Evolutionary conservation across 2,888 invertebrate species (phyloP).

Genomic region (Acronicta alni): DNA sequence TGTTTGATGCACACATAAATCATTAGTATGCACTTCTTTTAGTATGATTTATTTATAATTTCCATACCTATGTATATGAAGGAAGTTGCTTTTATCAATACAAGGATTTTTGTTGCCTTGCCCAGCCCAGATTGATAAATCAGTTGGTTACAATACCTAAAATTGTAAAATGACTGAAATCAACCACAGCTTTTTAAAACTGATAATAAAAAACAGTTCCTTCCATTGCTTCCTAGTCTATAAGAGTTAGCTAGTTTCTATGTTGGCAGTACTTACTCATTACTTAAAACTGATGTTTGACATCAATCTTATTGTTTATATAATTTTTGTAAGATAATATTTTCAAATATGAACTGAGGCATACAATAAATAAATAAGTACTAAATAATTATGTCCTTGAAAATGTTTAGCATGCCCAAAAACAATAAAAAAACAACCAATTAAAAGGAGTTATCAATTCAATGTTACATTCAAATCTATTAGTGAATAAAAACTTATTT

Average conservation of each 20-base stretch:
- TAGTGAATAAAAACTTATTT: constrained; percentile 23
- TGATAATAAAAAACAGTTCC: too few relatives aligned
- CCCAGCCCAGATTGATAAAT: neutral
- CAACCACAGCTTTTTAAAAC: too few relatives aligned
- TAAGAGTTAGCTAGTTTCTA: too few relatives aligned
- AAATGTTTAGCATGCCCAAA: too few relatives aligned
- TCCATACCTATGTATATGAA: neutral
- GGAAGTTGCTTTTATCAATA: neutral
- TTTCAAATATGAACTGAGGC: neutral
- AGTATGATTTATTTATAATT: constrained; percentile 3
- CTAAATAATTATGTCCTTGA: too few relatives aligned
- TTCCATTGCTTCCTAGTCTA: too few relatives aligned
- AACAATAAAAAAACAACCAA: too few relatives aligned
- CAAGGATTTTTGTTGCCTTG: neutral
- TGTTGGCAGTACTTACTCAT: too few relatives aligned
- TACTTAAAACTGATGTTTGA: too few relatives aligned
- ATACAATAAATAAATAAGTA: neutral
- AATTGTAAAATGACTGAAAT: too few relatives aligned
- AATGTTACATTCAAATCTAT: neutral
- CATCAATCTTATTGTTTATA: neutral
- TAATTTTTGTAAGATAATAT: neutral
- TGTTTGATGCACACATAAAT: constrained; percentile 24
- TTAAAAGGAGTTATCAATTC: too few relatives aligned
- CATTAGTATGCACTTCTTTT: constrained; percentile 26
- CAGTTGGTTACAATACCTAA: too few relatives aligned